Percentiles rank a stretch among this genome's conserved stretches.
These are phyloP conservation scores for Marronus borbonicus DNA, from an alignment of 2,888 invertebrate species.

Conservation along the genomic window DNA sequence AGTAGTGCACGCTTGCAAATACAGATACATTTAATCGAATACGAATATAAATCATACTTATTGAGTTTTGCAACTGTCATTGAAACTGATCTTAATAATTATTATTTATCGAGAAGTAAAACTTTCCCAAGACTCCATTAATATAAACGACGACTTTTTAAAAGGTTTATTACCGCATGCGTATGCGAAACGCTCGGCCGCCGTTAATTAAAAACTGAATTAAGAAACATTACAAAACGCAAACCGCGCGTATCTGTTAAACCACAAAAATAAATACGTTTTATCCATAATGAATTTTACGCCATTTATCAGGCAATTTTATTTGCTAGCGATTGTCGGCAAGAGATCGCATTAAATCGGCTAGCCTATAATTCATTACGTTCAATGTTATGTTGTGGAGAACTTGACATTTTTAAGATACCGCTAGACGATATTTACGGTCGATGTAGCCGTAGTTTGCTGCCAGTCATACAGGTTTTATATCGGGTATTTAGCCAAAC, in stretches of 20 bases:
- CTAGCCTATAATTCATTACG: slow-evolving; percentile 27
- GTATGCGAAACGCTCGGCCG: not conserved
- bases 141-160: slow-evolving; percentile 26
- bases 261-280: slow-evolving; percentile 9
- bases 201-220: slow-evolving; percentile 16
- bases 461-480: slow-evolving; percentile 2
- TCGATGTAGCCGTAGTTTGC: not conserved
- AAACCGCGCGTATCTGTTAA: slow-evolving; percentile 7
- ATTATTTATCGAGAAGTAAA: slow-evolving; percentile 21
- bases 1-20: not conserved
- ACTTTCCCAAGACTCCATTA: slow-evolving; percentile 29
- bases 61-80: slow-evolving; percentile 24
- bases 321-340: slow-evolving; percentile 12
- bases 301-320: slow-evolving; percentile 35
- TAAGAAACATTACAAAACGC: slow-evolving; percentile 17
- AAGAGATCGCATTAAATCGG: slow-evolving; percentile 9
- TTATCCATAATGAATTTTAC: slow-evolving; percentile 38
- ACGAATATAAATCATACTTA: slow-evolving; percentile 7
- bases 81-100: slow-evolving; percentile 15
- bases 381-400: not conserved
- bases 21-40: not conserved
- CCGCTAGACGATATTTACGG: slow-evolving; percentile 5
- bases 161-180: slow-evolving; percentile 12
- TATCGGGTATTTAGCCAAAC: slow-evolving; percentile 14
- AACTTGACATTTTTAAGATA: not conserved